Evolutionary conservation across 2,113 vertebrate species (phyloP).

Genomic region (Pardalotus punctatus): DNA sequence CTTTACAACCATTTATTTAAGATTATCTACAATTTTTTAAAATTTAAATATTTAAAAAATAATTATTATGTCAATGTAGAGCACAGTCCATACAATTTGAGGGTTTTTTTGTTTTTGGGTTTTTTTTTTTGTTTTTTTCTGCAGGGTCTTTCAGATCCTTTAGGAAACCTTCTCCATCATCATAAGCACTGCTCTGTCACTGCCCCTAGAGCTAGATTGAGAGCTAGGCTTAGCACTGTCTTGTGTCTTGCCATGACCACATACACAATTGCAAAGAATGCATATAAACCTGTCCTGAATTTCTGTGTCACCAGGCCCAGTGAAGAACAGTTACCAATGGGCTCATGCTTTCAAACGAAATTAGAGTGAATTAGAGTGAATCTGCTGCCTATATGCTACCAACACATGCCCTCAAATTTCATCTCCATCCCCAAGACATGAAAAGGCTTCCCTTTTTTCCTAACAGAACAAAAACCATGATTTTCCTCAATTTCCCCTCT

Average conservation of each 20-base stretch:
- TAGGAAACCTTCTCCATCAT: neutral
- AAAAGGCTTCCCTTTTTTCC: neutral
- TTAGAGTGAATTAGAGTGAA: too few relatives aligned
- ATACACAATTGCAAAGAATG: neutral
- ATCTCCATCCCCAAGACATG: neutral
- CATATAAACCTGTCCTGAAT: neutral
- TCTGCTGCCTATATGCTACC: neutral
- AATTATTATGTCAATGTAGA: neutral
- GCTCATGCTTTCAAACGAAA: neutral
- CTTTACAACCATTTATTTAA: neutral
- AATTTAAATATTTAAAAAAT: neutral
- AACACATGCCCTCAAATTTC: neutral
- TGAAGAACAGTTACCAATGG: neutral
- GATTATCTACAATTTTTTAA: neutral
- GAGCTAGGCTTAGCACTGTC: neutral
- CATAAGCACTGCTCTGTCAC: neutral
- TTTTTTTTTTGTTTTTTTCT: neutral
- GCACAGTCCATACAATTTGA: neutral
- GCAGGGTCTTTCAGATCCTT: neutral
- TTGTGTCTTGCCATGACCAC: neutral
- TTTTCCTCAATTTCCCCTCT: neutral
- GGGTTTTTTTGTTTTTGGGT: too few relatives aligned
- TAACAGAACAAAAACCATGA: fast-evolving
- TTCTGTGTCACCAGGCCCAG: neutral
- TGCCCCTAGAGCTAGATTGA: neutral